Conservation (phyloP, 2,888 invertebrate genomes). For the Abrostola tripartita region DNA sequence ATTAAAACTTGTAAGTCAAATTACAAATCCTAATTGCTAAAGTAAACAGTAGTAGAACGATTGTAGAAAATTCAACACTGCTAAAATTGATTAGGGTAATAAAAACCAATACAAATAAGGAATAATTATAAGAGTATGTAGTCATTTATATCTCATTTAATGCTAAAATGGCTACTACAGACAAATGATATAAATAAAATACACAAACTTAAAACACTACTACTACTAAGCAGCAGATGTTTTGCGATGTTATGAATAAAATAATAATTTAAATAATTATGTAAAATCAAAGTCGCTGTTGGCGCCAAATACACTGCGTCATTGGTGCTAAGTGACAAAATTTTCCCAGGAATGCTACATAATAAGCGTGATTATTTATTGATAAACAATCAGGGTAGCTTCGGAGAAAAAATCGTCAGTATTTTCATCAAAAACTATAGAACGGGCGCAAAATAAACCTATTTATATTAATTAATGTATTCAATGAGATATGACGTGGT, state of each 20-base stretch:
- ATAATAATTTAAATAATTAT: constrained; percentile 53
- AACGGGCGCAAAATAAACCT: constrained; percentile 63
- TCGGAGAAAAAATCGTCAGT: constrained; percentile 64
- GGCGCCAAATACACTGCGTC: constrained; percentile 56
- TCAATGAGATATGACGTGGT: constrained; percentile 61
- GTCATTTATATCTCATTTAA: no score
- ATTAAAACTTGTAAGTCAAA: no score
- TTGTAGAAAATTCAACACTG: no score
- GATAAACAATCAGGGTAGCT: constrained; percentile 64
- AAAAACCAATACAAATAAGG: no score
- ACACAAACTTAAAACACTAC: constrained; percentile 11
- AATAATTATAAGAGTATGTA: no score
- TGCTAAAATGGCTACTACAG: neutral
- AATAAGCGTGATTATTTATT: constrained; percentile 58
- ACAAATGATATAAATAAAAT: constrained; percentile 4
- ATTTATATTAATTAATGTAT: constrained; percentile 65
- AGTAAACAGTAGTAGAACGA: no score
- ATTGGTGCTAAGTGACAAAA: constrained; percentile 58
- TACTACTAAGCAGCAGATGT: constrained; percentile 41
- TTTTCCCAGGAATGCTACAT: constrained; percentile 68
- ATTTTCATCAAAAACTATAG: constrained; percentile 62
- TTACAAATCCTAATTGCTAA: no score
- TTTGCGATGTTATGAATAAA: constrained; percentile 29
- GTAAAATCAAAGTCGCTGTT: constrained; percentile 43
- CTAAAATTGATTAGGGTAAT: no score